Base-by-base conservation (phyloP, 2,888 invertebrate species). In the Acleris laterana region DNA sequence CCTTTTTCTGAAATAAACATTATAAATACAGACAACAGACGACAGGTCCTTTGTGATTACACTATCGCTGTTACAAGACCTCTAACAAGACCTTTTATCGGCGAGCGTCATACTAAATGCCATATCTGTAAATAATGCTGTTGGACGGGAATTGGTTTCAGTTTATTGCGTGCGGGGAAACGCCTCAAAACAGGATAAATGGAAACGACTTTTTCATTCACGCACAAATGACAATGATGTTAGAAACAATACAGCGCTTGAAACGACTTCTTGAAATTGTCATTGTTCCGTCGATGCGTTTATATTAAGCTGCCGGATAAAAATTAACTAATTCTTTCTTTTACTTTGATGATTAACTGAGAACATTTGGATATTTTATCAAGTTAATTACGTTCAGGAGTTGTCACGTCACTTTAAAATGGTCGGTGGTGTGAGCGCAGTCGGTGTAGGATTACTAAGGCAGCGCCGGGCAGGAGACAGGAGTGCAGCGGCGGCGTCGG, bases 391-490 rank as follows among this genome's bases (percentile, higher is more conserved):
- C 53, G 20, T 65, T 65, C n/a, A 44, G 48, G 55, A 65, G 55
- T 60, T 50, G 65, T 65, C 55, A 61, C 22, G 65, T 28, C 55
- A 61, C 65, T 61, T 61, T 61, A 65, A 50, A 70, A 73, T 71
- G 76, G 70, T 55, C 59, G 69, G 68, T 57, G 71, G 69, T 63
- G 9, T 58, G 68, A 68, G 68, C 65, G 59, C 55, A 69, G 48
- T 53, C 65, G 52, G 84, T 87, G 77, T 90, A 81, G 74, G 74
- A 83, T 90, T 90, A 85, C 89, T 64, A 72, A 52, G 59, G 69
- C 66, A 70, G 63, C 62, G 63, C 68, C 66, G 64, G 74, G 72
- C 70, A 70, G 74, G 71, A 70, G 74, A 71, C 70, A 70, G 74
- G 71, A 70, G 71, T 69, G 62, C 69, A 72, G 68, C 58, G 68